Conservation (phyloP, 2,888 invertebrate genomes). For the Halictus ligatus region DNA sequence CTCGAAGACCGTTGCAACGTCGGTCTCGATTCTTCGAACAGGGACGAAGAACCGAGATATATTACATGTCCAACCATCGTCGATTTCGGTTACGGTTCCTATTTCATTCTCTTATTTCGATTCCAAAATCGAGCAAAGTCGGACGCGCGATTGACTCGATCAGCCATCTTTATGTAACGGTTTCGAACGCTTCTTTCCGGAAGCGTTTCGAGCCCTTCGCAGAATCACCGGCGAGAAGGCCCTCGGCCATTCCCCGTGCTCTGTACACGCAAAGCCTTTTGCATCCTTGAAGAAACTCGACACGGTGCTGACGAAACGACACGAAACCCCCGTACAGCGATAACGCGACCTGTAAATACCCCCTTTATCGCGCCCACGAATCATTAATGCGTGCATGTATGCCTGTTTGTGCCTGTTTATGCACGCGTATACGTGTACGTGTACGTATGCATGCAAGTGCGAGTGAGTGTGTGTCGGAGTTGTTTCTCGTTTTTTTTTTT, state of each 20-base stretch:
- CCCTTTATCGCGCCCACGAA: conserved; percentile 53
- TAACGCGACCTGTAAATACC: conserved; percentile 61
- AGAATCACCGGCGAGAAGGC: background rate
- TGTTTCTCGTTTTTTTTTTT: conserved; percentile 41
- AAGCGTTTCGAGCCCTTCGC: background rate
- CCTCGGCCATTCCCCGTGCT: conserved; percentile 8
- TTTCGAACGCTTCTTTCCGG: background rate
- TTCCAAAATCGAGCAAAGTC: too few species aligned
- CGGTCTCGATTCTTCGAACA: background rate
- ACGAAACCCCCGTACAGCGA: conserved; percentile 15
- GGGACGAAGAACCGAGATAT: too few species aligned
- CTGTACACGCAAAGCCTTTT: conserved; percentile 55
- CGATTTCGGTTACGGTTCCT: too few species aligned
- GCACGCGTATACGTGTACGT: background rate
- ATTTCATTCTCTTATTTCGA: background rate
- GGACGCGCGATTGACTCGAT: too few species aligned
- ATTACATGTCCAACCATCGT: too few species aligned
- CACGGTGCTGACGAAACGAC: conserved; percentile 8
- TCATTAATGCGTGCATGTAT: conserved; percentile 57
- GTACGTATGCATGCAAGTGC: background rate
- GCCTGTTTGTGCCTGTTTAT: conserved; percentile 1
- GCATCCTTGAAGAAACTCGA: conserved; percentile 1
- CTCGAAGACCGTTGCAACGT: background rate
- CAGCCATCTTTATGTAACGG: background rate
- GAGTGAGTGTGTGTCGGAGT: background rate